Conservation (phyloP, 2,113 vertebrate genomes). For the Hypanus sabinus region DNA sequence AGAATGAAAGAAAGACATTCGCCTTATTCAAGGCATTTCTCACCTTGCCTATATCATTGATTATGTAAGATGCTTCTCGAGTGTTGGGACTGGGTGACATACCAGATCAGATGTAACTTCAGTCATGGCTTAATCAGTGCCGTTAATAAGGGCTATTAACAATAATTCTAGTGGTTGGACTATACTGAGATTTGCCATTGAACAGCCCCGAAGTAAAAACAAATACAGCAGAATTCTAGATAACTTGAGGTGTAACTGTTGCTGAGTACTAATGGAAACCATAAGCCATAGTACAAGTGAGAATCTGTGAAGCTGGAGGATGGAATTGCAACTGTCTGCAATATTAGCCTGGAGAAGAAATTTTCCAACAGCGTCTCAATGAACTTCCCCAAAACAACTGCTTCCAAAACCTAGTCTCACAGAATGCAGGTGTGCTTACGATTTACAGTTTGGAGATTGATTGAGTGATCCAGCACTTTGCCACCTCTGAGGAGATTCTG, state of each 20-base stretch:
- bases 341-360: not conserved
- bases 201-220: not conserved
- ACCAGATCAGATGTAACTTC: not conserved
- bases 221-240: not conserved
- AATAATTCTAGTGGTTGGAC: not conserved
- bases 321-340: not conserved
- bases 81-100: not conserved
- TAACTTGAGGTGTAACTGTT: not conserved
- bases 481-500: no score
- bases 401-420: not conserved
- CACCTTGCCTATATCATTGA: not conserved
- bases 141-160: no score
- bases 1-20: not conserved
- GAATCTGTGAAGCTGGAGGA: not conserved
- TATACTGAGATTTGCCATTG: no score
- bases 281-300: not conserved
- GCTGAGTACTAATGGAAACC: not conserved
- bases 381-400: not conserved
- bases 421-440: not conserved
- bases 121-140: not conserved
- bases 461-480: no score
- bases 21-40: not conserved
- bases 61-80: not conserved
- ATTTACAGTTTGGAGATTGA: no score
- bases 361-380: not conserved